Evolutionary conservation across 2,888 invertebrate species (phyloP).

Genomic region (Xanthorhoe spadicearia): DNA sequence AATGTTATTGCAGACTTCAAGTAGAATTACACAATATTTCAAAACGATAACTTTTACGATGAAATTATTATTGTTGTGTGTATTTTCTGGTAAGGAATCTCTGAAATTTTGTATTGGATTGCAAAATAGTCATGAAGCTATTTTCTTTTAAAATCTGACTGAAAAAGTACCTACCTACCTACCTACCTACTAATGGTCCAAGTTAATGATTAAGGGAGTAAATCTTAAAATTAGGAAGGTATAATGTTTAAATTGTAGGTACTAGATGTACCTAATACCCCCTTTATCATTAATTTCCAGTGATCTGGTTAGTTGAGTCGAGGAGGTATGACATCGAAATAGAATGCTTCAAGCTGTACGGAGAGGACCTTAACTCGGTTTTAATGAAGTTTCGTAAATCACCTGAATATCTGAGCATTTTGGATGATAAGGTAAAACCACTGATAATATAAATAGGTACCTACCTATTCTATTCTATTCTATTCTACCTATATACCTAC

Average conservation of each 20-base stretch:
- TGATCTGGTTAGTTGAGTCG: not conserved
- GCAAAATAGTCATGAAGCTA: too few species aligned
- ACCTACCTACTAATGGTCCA: too few species aligned
- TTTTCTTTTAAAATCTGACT: too few species aligned
- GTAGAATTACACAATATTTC: not conserved
- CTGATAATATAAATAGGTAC: not conserved
- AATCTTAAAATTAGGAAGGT: too few species aligned
- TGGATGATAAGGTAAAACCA: not conserved
- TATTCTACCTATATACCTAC: too few species aligned
- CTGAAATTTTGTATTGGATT: too few species aligned
- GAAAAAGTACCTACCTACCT: too few species aligned
- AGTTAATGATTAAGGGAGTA: too few species aligned
- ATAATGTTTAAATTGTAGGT: too few species aligned
- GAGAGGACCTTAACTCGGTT: not conserved
- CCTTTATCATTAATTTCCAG: not conserved
- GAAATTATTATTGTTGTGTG: conserved; percentile 4
- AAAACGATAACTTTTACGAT: conserved; percentile 5
- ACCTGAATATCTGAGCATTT: not conserved
- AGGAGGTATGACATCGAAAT: not conserved
- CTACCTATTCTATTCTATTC: too few species aligned
- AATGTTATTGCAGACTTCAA: not conserved
- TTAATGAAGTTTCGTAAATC: not conserved
- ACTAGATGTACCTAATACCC: too few species aligned
- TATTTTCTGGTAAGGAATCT: conserved; percentile 5
- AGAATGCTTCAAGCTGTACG: not conserved